Evolutionary conservation across 2,888 invertebrate genomes (phyloP).

Genomic region (Volucella zonaria): DNA sequence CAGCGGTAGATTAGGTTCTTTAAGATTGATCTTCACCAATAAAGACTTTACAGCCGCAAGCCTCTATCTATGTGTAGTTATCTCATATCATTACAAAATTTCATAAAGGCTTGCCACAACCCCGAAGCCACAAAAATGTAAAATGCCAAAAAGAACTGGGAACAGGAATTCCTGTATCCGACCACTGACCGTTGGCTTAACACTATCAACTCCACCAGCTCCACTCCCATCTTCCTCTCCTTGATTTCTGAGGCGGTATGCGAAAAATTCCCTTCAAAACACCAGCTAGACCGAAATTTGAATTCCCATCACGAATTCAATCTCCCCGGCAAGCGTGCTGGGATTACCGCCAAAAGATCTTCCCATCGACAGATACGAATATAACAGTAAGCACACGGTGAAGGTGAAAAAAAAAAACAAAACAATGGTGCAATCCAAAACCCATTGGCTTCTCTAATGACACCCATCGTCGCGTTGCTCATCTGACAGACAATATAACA

Average conservation of each 20-base stretch:
- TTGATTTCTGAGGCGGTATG: neutral
- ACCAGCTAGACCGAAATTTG: slow-evolving; percentile 33
- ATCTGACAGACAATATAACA: slow-evolving; percentile 19
- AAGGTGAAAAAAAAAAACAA: neutral
- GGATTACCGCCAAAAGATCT: slow-evolving; percentile 60
- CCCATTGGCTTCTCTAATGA: slow-evolving; percentile 51
- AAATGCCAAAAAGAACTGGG: slow-evolving; percentile 3
- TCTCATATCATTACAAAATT: slow-evolving; percentile 20
- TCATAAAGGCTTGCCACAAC: slow-evolving; percentile 17
- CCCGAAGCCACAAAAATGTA: slow-evolving; percentile 65
- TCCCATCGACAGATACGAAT: slow-evolving; percentile 45
- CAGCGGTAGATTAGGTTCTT: too few relatives aligned
- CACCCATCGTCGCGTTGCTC: slow-evolving; percentile 19
- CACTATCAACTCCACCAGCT: slow-evolving; percentile 17
- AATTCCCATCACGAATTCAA: slow-evolving; percentile 70
- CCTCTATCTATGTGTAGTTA: neutral
- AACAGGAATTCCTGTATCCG: slow-evolving; percentile 19
- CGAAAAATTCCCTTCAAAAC: slow-evolving; percentile 48
- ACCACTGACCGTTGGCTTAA: slow-evolving; percentile 28
- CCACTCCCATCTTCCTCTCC: slow-evolving; percentile 13
- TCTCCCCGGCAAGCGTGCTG: slow-evolving; percentile 57
- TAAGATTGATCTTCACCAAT: too few relatives aligned
- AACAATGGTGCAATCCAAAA: slow-evolving; percentile 23
- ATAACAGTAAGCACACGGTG: slow-evolving; percentile 19
- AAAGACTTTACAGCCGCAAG: neutral